These are phyloP conservation scores for Cyrtonyx montezumae DNA, from an alignment of 2,113 vertebrate genomes.

Conservation along the genomic window DNA sequence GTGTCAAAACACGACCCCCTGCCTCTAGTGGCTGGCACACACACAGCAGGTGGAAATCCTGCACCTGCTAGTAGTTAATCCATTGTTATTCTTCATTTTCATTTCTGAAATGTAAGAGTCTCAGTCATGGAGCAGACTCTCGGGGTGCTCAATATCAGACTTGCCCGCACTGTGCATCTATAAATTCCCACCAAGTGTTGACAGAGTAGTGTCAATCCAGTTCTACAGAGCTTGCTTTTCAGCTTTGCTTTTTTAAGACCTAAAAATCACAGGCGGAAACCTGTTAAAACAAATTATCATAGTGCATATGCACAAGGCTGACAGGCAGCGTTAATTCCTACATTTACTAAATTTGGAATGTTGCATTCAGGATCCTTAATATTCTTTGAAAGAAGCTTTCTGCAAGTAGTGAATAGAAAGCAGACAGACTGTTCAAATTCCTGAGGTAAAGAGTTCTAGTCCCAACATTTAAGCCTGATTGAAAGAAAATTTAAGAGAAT, in stretches of 20 bases:
- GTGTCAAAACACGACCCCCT: background rate
- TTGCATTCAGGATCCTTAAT: conserved; percentile 18
- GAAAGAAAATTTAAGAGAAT: conserved; percentile 15
- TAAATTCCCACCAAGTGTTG: background rate
- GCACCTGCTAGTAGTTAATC: background rate
- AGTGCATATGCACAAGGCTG: background rate
- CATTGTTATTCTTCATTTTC: background rate
- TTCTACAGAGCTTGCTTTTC: background rate
- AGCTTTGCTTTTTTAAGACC: conserved; percentile 42
- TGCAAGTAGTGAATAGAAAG: conserved; percentile 57
- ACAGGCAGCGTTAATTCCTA: conserved; percentile 29
- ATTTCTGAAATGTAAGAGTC: background rate
- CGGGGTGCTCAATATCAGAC: background rate
- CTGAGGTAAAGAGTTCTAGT: background rate
- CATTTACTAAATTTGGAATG: conserved; percentile 41
- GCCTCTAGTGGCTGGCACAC: background rate
- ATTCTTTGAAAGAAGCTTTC: conserved; percentile 47
- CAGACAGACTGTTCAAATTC: conserved; percentile 27
- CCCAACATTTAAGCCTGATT: conserved; percentile 15
- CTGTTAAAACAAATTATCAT: conserved; percentile 47
- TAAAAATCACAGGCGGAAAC: background rate
- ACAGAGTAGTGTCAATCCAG: background rate
- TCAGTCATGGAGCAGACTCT: background rate
- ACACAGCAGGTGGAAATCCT: background rate
- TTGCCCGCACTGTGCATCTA: background rate